Evolutionary conservation across 2,797 vertebrate genomes (phyloP).

Genomic region (Gobionotothen gibberifrons): DNA sequence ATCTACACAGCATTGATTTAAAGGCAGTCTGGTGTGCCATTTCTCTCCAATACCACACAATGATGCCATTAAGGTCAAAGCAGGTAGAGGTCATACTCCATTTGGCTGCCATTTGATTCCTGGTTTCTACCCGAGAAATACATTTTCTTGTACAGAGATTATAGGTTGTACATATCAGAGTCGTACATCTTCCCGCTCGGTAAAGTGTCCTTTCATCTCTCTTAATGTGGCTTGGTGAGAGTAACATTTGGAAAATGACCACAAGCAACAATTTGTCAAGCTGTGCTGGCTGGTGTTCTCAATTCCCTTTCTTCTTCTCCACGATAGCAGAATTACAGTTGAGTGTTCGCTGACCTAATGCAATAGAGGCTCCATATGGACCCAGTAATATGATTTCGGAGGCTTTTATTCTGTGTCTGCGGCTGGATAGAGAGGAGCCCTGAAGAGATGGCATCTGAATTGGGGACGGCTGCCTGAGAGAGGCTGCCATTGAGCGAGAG

Average conservation of each 20-base stretch:
- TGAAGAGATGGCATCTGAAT: slow-evolving; percentile 76
- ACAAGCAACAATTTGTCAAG: slow-evolving; percentile 77
- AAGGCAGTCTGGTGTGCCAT: slow-evolving; percentile 37
- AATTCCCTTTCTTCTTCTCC: slow-evolving; percentile 76
- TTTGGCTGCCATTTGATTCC: slow-evolving; percentile 40
- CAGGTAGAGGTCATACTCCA: slow-evolving; percentile 54
- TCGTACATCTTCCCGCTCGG: slow-evolving; percentile 57
- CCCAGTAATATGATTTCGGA: slow-evolving; percentile 80
- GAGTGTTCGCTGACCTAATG: slow-evolving; percentile 81
- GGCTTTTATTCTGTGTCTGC: slow-evolving; percentile 82
- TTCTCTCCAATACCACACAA: slow-evolving; percentile 32
- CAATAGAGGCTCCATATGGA: slow-evolving; percentile 78
- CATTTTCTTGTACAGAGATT: slow-evolving; percentile 50
- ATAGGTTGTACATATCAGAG: slow-evolving; percentile 57
- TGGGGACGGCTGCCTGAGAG: slow-evolving; percentile 43
- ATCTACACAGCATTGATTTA: slow-evolving; percentile 47
- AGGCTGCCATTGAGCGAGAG: too few relatives aligned
- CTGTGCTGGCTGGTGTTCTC: slow-evolving; percentile 65
- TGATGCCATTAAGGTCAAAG: slow-evolving; percentile 48
- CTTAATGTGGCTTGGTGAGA: slow-evolving; percentile 59
- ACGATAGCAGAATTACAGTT: slow-evolving; percentile 79
- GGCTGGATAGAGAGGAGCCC: slow-evolving; percentile 71
- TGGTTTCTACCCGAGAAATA: slow-evolving; percentile 30
- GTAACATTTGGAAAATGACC: slow-evolving; percentile 76
- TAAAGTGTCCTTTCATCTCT: slow-evolving; percentile 55